phyloP scores from a whole-genome alignment of 1,140 invertebrate species.

The Bombus consobrinus region DNA sequence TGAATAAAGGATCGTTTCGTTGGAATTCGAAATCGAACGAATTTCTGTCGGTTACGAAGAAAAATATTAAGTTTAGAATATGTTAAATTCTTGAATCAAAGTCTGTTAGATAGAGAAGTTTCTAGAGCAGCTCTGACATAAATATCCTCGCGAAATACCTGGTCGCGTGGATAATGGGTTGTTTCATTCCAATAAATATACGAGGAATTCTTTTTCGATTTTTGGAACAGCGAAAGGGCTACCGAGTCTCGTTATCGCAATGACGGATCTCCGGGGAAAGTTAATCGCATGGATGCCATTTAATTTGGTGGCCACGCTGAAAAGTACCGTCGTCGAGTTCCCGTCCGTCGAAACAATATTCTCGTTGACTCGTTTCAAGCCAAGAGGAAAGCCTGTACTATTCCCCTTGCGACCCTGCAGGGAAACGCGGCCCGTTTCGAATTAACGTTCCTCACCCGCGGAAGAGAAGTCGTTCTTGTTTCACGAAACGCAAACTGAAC shows the following conservation, averaged over 20 bases:
- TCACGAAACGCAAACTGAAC: slow-evolving; percentile 19
- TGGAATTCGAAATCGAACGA: no score
- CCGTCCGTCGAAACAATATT: slow-evolving; percentile 2
- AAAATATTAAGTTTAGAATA: no score
- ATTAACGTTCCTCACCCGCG: slow-evolving; percentile 16
- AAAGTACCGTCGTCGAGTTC: slow-evolving; percentile 17
- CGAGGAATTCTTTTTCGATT: neutral
- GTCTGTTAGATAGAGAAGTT: no score
- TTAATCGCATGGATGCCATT: slow-evolving; percentile 8
- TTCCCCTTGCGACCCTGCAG: neutral
- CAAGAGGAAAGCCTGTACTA: neutral
- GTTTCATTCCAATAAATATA: neutral
- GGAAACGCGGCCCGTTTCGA: slow-evolving; percentile 10
- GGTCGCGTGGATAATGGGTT: no score
- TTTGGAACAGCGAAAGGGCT: neutral
- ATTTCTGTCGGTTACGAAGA: no score
- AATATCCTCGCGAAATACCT: no score
- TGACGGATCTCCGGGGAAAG: neutral
- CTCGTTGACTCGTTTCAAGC: slow-evolving; percentile 9
- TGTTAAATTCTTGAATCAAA: no score
- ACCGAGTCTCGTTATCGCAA: neutral
- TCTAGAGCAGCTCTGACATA: no score
- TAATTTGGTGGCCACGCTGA: neutral
- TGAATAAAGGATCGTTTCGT: no score
- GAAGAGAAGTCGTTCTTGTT: slow-evolving; percentile 5